Conservation (phyloP, 2,797 vertebrate genomes). For the Melanotaenia nigrans region DNA sequence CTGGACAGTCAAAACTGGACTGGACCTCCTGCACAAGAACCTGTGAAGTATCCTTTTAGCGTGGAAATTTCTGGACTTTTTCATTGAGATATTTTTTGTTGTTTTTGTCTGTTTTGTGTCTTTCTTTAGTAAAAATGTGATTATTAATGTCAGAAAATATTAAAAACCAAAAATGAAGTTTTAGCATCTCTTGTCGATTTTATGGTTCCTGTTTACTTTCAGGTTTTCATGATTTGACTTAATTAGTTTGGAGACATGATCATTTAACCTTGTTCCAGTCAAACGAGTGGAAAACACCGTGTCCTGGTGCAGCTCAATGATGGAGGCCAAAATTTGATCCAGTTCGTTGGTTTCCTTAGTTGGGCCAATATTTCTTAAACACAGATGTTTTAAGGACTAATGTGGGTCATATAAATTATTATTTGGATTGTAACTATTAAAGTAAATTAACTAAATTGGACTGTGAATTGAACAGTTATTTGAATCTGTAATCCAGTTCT, state of each 20-base stretch:
- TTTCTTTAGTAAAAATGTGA: background rate
- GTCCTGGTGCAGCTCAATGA: no score
- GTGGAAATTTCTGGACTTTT: background rate
- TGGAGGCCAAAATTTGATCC: no score
- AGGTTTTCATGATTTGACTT: background rate
- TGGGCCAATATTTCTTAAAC: no score
- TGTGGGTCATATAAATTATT: no score
- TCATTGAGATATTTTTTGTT: background rate
- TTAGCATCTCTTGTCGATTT: background rate
- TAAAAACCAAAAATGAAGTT: background rate
- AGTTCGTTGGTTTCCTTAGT: no score
- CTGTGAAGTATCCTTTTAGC: background rate
- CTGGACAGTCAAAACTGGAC: background rate
- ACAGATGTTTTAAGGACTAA: no score
- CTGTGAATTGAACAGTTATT: no score
- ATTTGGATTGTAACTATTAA: no score
- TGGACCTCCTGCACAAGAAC: background rate
- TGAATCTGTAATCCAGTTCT: no score
- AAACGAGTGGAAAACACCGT: no score
- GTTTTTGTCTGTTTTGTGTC: background rate
- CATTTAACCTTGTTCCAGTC: no score
- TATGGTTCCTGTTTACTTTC: background rate
- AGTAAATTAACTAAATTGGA: no score
- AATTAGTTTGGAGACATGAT: background rate
- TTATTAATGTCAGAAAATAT: constrained; percentile 4